Conservation (phyloP, 2,113 vertebrate genomes). For the Rhea americana region DNA sequence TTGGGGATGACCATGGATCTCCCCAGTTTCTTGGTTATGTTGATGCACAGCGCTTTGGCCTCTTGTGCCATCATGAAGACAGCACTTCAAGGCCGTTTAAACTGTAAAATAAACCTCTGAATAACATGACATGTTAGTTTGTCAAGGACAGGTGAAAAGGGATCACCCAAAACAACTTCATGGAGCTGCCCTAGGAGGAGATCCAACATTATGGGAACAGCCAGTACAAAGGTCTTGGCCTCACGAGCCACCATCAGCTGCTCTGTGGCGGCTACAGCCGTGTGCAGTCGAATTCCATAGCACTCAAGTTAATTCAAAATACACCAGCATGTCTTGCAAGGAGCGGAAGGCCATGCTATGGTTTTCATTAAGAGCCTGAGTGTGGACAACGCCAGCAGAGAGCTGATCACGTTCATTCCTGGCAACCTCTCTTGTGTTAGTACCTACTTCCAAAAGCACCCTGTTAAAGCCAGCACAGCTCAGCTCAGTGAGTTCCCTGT, state of each 20-base stretch:
- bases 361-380: not conserved
- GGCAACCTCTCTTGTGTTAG: not conserved
- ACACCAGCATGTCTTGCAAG: not conserved
- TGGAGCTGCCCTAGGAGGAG: not conserved
- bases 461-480: not conserved
- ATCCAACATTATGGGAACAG: accelerated
- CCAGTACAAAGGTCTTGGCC: too few species aligned
- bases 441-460: not conserved
- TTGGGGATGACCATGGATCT: too few species aligned
- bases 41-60: too few species aligned
- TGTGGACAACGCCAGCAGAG: not conserved
- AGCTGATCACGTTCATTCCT: not conserved
- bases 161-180: accelerated
- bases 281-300: not conserved
- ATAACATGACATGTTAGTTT: accelerated
- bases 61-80: too few species aligned
- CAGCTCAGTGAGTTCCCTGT: not conserved
- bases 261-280: too few species aligned
- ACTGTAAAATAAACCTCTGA: not conserved
- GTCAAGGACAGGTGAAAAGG: not conserved
- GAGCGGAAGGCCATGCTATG: not conserved
- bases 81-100: too few species aligned
- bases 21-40: too few species aligned
- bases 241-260: too few species aligned
- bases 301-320: not conserved